These are phyloP conservation scores for Epirrita christyi DNA, from an alignment of 2,888 invertebrate genomes.

Conservation along the genomic window DNA sequence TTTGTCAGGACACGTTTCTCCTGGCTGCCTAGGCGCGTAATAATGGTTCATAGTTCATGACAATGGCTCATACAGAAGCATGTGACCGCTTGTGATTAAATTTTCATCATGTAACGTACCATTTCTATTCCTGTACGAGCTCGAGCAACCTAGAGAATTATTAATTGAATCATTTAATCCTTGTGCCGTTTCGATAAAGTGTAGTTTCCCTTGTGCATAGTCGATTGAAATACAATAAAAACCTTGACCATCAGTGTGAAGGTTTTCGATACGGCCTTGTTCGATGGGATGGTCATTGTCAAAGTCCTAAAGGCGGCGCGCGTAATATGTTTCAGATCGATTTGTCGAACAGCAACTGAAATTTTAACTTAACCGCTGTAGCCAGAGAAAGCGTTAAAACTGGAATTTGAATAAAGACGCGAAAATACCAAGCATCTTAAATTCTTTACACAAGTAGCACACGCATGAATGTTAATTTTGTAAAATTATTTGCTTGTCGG, in stretches of 20 bases:
- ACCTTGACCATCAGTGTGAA: slow-evolving; percentile 52
- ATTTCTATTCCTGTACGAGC: slow-evolving; percentile 42
- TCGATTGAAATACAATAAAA: slow-evolving; percentile 25
- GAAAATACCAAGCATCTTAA: background rate
- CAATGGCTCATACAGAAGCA: slow-evolving; percentile 6
- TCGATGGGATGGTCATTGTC: slow-evolving; percentile 56
- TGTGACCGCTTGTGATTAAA: slow-evolving; percentile 25
- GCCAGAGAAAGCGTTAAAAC: background rate
- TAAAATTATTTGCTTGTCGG: background rate
- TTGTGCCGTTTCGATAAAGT: slow-evolving; percentile 39
- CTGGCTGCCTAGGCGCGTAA: background rate
- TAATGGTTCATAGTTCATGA: slow-evolving; percentile 1
- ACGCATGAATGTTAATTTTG: background rate
- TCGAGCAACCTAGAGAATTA: slow-evolving; percentile 38
- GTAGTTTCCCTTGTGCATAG: slow-evolving; percentile 37
- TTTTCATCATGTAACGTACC: slow-evolving; percentile 20
- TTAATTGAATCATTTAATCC: slow-evolving; percentile 32
- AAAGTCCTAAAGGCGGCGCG: slow-evolving; percentile 45
- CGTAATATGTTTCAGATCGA: slow-evolving; percentile 30
- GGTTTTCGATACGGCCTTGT: slow-evolving; percentile 59
- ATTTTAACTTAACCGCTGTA: too few species aligned
- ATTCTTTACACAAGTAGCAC: background rate
- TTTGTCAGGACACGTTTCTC: too few species aligned
- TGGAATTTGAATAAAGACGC: background rate
- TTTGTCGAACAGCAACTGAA: background rate